Evolutionary conservation across 2,888 invertebrate genomes (phyloP).

Genomic region (Alitta virens): DNA sequence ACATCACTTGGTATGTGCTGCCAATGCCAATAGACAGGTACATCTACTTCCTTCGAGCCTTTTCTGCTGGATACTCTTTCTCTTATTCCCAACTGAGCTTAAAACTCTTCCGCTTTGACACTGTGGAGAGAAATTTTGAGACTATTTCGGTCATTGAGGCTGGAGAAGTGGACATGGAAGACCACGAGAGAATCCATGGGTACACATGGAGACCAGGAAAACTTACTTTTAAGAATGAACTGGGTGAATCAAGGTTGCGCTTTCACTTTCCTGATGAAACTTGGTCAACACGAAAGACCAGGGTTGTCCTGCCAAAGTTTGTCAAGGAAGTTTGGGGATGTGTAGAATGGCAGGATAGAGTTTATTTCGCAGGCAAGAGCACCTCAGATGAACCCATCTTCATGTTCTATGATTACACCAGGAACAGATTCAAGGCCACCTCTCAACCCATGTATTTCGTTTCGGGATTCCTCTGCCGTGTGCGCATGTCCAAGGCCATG

Average conservation of each 20-base stretch:
- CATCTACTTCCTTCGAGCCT: constrained; percentile 12
- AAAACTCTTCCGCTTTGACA: constrained; percentile 8
- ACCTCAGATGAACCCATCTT: constrained; percentile 4
- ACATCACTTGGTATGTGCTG: constrained; percentile 16
- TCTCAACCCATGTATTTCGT: constrained; percentile 3
- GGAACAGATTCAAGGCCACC: constrained; percentile 8
- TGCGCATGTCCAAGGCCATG: neutral
- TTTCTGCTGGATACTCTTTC: constrained; percentile 6
- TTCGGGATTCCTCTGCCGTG: constrained; percentile 12
- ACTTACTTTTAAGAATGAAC: constrained; percentile 9
- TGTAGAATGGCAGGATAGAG: constrained; percentile 4
- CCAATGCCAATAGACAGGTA: constrained; percentile 17
- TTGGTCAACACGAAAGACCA: neutral
- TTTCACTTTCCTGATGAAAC: neutral
- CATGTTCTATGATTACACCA: constrained; percentile 5
- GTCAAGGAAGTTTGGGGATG: constrained; percentile 18
- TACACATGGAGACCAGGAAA: constrained; percentile 4
- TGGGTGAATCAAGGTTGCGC: constrained; percentile 7
- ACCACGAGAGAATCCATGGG: constrained; percentile 14
- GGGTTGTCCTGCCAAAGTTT: neutral
- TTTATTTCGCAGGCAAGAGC: constrained; percentile 12
- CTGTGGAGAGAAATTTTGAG: neutral
- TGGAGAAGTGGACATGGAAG: constrained; percentile 5
- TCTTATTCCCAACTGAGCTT: constrained; percentile 5
- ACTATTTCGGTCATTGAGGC: constrained; percentile 5